phyloP scores from a whole-genome alignment of 2,888 invertebrate genomes.

The Rhingia rostrata region DNA sequence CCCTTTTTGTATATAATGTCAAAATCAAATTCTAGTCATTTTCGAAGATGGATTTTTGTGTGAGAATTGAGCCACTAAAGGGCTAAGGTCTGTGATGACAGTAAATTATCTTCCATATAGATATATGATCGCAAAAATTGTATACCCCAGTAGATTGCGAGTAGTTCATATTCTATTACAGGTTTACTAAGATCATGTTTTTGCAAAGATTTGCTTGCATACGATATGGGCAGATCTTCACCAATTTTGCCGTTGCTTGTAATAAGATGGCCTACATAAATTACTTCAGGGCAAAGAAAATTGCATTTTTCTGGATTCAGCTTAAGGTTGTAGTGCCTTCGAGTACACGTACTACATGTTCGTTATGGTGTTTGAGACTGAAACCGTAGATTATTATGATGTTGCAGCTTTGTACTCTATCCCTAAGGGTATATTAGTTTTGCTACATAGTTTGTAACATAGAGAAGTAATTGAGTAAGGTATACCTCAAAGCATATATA shows the following conservation, averaged over 20 bases:
- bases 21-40: slow-evolving; percentile 77
- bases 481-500: no score
- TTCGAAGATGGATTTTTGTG: slow-evolving; percentile 75
- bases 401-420: no score
- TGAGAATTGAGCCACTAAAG: slow-evolving; percentile 74
- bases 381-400: slow-evolving; percentile 74
- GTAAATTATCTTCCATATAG: slow-evolving; percentile 77
- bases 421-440: no score
- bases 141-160: slow-evolving; percentile 73
- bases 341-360: no score
- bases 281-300: slow-evolving; percentile 66
- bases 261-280: slow-evolving; percentile 76
- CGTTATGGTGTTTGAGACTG: slow-evolving; percentile 59
- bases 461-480: no score
- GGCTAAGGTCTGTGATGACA: slow-evolving; percentile 78
- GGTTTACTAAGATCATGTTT: slow-evolving; percentile 76
- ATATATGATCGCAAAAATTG: slow-evolving; percentile 77
- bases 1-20: slow-evolving; percentile 24
- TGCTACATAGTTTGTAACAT: no score
- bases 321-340: slow-evolving; percentile 76
- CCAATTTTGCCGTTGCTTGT: slow-evolving; percentile 75
- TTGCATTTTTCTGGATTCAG: slow-evolving; percentile 61
- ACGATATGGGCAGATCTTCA: slow-evolving; percentile 76
- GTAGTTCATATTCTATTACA: slow-evolving; percentile 77
- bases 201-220: slow-evolving; percentile 75